Conservation (phyloP, 2,888 invertebrate species). For the Linyphia triangularis region DNA sequence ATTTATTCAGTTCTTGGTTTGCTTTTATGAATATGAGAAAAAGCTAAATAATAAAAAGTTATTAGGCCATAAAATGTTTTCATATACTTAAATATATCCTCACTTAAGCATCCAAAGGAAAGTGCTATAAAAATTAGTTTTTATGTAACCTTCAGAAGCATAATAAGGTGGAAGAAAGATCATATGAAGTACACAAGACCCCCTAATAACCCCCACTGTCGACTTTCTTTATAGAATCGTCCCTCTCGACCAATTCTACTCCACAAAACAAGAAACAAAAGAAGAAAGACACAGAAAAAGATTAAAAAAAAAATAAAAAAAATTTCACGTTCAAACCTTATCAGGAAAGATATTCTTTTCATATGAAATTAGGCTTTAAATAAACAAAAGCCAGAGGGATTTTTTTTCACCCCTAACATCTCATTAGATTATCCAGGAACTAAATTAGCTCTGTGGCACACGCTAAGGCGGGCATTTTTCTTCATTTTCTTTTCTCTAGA, state of each 20-base stretch:
- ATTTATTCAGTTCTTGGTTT: no score
- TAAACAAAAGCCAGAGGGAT: slow-evolving; percentile 64
- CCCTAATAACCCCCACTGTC: neutral
- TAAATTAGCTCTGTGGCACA: slow-evolving; percentile 54
- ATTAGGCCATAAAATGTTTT: no score
- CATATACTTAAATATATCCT: neutral
- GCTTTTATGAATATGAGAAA: no score
- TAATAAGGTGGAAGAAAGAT: neutral
- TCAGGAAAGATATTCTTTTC: slow-evolving; percentile 56
- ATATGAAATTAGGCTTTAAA: slow-evolving; percentile 72
- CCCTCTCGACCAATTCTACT: neutral
- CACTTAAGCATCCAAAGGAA: neutral
- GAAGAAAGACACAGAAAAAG: slow-evolving; percentile 1
- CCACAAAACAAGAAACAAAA: neutral
- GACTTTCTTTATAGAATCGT: neutral
- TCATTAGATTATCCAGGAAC: slow-evolving; percentile 71
- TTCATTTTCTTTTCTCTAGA: slow-evolving; percentile 57
- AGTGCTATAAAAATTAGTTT: neutral
- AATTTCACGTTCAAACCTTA: slow-evolving; percentile 55
- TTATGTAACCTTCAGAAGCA: slow-evolving; percentile 5
- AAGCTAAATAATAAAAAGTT: no score
- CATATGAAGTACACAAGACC: neutral
- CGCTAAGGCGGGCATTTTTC: slow-evolving; percentile 52
- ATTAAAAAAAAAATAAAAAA: slow-evolving; percentile 33
- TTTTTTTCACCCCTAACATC: slow-evolving; percentile 61